phyloP scores from a whole-genome alignment of 1,140 invertebrate species.

The Oncopeltus fasciatus region DNA sequence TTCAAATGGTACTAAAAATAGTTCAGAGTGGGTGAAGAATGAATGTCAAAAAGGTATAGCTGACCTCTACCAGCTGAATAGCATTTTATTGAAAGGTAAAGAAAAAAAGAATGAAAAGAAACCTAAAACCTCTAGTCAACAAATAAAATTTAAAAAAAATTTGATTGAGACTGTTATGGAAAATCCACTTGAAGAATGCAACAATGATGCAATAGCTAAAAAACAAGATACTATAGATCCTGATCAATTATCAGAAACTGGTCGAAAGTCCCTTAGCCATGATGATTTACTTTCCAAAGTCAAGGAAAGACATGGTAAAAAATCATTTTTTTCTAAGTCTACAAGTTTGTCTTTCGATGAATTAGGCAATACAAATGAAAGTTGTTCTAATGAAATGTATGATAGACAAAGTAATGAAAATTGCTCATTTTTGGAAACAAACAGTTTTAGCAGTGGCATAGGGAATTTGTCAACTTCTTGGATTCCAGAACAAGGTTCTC shows the following conservation, averaged over 20 bases:
- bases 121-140: slow-evolving; percentile 3
- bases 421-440: background rate
- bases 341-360: background rate
- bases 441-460: background rate
- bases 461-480: background rate
- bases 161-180: slow-evolving; percentile 23
- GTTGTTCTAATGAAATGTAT: background rate
- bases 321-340: background rate
- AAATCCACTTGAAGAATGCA: slow-evolving; percentile 24
- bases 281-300: slow-evolving; percentile 25
- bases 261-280: slow-evolving; percentile 23
- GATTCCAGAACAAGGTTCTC: background rate
- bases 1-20: slow-evolving; percentile 16
- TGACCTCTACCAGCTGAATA: slow-evolving; percentile 27
- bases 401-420: background rate
- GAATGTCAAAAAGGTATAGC: slow-evolving; percentile 27
- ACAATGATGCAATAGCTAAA: background rate
- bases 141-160: slow-evolving; percentile 15
- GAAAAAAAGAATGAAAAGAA: slow-evolving; percentile 17
- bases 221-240: background rate
- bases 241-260: slow-evolving; percentile 1
- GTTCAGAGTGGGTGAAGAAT: slow-evolving; percentile 26
- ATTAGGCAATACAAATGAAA: background rate
- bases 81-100: slow-evolving; percentile 14
- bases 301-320: background rate